Evolutionary conservation across 2,797 vertebrate genomes (phyloP).

Genomic region (Tolypeutes matacus): DNA sequence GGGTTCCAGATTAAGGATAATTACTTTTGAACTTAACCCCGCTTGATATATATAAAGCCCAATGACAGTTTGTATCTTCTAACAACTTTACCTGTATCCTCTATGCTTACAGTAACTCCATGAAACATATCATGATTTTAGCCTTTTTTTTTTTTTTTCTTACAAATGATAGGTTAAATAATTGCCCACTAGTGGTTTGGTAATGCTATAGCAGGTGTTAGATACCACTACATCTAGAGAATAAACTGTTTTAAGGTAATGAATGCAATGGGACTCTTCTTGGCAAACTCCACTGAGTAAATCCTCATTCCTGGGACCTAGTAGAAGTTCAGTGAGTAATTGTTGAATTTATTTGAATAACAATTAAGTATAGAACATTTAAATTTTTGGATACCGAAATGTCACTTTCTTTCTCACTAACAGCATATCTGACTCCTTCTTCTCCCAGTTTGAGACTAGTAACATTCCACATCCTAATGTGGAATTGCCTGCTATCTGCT

Average conservation of each 20-base stretch:
- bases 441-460: background rate
- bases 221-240: background rate
- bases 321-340: background rate
- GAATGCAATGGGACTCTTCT: background rate
- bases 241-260: background rate
- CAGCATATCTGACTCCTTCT: background rate
- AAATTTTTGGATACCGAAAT: background rate
- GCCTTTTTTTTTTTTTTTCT: background rate
- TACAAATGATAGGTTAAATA: background rate
- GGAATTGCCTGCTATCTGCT: background rate
- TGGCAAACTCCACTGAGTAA: background rate
- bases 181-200: background rate
- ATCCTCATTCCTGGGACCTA: background rate
- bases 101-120: background rate
- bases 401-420: background rate
- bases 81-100: background rate
- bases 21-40: background rate
- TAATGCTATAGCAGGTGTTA: background rate
- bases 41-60: background rate
- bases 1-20: background rate
- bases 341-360: background rate
- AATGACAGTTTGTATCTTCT: background rate
- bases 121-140: background rate
- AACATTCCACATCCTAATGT: background rate
- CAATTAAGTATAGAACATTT: background rate